phyloP scores from a whole-genome alignment of 1,140 invertebrate species.

The Trachymyrmex septentrionalis region DNA sequence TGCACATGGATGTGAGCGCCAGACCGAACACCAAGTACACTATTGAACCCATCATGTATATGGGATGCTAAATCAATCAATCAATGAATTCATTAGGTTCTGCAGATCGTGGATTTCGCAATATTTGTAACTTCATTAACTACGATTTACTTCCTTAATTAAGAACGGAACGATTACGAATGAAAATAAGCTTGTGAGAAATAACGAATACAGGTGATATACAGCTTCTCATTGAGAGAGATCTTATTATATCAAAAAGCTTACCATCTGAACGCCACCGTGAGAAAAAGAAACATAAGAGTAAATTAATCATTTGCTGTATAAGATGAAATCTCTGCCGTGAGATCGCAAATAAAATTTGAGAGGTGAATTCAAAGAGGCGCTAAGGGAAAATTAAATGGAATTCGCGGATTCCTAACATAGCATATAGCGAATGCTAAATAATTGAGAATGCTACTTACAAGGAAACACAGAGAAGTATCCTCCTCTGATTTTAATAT shows the following conservation, averaged over 20 bases:
- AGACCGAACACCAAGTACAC: conserved; percentile 97
- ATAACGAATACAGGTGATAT: conserved; percentile 59
- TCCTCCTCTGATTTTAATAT: too few relatives aligned
- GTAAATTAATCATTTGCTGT: conserved; percentile 64
- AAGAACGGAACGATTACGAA: background rate
- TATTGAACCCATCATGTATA: conserved; percentile 97
- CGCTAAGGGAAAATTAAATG: conserved; percentile 68
- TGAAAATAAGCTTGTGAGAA: conserved; percentile 64
- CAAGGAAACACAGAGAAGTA: too few relatives aligned
- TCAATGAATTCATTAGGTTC: conserved; percentile 70
- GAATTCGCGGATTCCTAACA: conserved; percentile 18
- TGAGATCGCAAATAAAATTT: conserved; percentile 35
- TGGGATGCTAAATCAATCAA: conserved; percentile 89
- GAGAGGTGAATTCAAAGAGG: conserved; percentile 48
- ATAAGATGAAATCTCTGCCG: background rate
- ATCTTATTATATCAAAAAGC: conserved; percentile 66
- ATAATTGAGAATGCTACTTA: conserved; percentile 26
- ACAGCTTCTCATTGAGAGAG: conserved; percentile 13
- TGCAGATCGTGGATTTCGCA: conserved; percentile 19
- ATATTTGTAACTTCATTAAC: conserved; percentile 46
- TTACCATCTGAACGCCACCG: conserved; percentile 85
- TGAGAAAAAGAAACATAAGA: conserved; percentile 78
- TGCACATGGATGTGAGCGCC: conserved; percentile 98
- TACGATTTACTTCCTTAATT: conserved; percentile 35
- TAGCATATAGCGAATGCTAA: background rate